Conservation (phyloP, 2,888 invertebrate species). For the Mycogona germanica region DNA sequence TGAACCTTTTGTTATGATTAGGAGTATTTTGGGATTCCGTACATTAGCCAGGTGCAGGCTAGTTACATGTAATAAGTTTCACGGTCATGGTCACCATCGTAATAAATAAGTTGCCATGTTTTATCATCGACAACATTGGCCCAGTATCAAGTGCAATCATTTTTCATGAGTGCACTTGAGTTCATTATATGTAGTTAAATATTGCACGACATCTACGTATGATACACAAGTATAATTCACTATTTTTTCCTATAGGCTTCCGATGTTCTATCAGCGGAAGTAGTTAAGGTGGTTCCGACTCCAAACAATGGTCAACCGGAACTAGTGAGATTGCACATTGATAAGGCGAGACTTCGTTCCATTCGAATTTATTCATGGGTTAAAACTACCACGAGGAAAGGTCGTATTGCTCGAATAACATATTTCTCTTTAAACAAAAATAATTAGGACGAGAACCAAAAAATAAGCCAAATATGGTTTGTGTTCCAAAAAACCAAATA, state of each 20-base stretch:
- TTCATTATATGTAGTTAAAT: too few relatives aligned
- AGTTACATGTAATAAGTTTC: too few relatives aligned
- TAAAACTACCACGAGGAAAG: too few relatives aligned
- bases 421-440: conserved; percentile 14
- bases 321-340: conserved; percentile 58
- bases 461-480: conserved; percentile 60
- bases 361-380: background rate
- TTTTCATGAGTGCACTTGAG: too few relatives aligned
- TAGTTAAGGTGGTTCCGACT: conserved; percentile 90
- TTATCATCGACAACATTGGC: too few relatives aligned
- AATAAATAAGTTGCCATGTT: too few relatives aligned
- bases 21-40: too few relatives aligned
- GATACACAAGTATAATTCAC: background rate
- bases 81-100: too few relatives aligned
- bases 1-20: too few relatives aligned
- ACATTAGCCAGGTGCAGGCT: too few relatives aligned
- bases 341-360: background rate
- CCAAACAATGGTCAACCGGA: conserved; percentile 96
- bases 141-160: too few relatives aligned
- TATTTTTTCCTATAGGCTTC: background rate
- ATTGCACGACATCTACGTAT: background rate
- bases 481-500: conserved; percentile 97
- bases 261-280: conserved; percentile 54
- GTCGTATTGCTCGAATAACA: too few relatives aligned
- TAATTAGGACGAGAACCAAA: conserved; percentile 37